Evolutionary conservation across 2,113 vertebrate genomes (phyloP).

Genomic region (Apus apus): DNA sequence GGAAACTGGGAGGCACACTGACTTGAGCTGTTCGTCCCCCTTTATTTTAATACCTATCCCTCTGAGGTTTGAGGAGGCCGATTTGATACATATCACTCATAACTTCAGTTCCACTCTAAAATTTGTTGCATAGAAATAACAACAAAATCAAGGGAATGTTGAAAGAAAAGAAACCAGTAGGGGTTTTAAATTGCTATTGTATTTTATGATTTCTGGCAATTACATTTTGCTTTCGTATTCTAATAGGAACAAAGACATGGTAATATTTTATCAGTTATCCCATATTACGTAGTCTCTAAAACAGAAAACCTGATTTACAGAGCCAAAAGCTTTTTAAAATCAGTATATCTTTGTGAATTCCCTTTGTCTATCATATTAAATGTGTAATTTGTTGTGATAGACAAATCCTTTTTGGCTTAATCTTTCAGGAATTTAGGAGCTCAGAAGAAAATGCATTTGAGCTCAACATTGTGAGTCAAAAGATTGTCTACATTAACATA

Average conservation of each 20-base stretch:
- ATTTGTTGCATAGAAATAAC: neutral
- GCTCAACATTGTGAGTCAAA: constrained; percentile 27
- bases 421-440: constrained; percentile 30
- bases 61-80: neutral
- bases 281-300: constrained; percentile 24
- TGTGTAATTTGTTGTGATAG: constrained; percentile 59
- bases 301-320: constrained; percentile 15
- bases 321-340: constrained; percentile 50
- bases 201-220: neutral
- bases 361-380: constrained; percentile 59
- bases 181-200: neutral
- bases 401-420: constrained; percentile 57
- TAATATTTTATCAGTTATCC: constrained; percentile 31
- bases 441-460: constrained; percentile 52
- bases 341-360: constrained; percentile 40
- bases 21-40: accelerated
- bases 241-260: constrained; percentile 9
- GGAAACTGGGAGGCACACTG: neutral
- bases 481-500: constrained; percentile 48
- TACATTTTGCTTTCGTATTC: constrained; percentile 31
- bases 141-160: neutral
- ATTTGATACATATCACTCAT: neutral
- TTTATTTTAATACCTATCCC: neutral
- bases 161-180: neutral
- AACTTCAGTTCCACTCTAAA: neutral